Evolutionary conservation across 2,888 invertebrate genomes (phyloP).

Genomic region (Drosophila algonquin): DNA sequence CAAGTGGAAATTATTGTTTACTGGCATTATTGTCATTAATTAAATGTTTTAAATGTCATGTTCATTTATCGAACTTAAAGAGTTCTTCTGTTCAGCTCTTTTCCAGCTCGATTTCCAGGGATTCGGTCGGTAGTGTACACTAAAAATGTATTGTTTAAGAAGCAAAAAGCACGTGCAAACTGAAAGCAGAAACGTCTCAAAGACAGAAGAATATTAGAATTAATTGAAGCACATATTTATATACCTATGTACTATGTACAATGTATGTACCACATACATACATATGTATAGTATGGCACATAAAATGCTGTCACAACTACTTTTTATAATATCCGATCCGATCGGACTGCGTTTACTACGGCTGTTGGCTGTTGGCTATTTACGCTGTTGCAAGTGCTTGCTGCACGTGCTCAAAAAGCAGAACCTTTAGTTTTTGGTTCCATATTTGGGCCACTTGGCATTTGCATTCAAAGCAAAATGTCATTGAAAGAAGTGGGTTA

Average conservation of each 20-base stretch:
- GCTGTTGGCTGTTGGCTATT: background rate
- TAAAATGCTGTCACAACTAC: slow-evolving; percentile 9
- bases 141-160: no score
- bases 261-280: no score
- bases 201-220: no score
- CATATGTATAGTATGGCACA: background rate
- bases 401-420: slow-evolving; percentile 30
- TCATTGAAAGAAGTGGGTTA: slow-evolving; percentile 5
- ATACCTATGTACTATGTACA: no score
- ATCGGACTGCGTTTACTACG: background rate
- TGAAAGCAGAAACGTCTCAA: no score
- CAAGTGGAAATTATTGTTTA: slow-evolving; percentile 45
- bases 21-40: slow-evolving; percentile 60
- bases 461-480: slow-evolving; percentile 52
- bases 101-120: slow-evolving; percentile 16
- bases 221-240: background rate
- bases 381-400: background rate
- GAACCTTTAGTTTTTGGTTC: slow-evolving; percentile 31
- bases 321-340: slow-evolving; percentile 16
- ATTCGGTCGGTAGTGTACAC: background rate
- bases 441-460: slow-evolving; percentile 39
- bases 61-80: slow-evolving; percentile 34
- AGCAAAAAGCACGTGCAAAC: no score
- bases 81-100: background rate
- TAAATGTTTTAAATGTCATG: slow-evolving; percentile 47